phyloP scores from a whole-genome alignment of 2,888 invertebrate genomes.

The Calameuta filiformis region DNA sequence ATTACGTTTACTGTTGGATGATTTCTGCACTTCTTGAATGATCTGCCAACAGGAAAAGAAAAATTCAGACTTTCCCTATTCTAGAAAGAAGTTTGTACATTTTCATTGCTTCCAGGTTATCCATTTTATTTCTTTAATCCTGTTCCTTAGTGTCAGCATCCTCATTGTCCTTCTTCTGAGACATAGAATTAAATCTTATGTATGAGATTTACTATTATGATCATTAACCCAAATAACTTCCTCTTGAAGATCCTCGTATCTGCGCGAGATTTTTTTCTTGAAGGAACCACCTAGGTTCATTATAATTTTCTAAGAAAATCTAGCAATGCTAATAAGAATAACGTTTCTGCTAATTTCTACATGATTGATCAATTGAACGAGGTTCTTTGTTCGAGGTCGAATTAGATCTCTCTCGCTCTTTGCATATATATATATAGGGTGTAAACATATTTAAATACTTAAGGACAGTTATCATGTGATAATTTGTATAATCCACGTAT shows the following conservation, averaged over 20 bases:
- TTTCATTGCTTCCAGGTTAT: neutral
- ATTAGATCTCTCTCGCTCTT: neutral
- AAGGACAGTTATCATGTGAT: neutral
- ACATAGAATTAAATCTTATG: neutral
- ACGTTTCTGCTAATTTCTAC: neutral
- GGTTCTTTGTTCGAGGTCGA: neutral
- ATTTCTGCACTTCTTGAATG: slow-evolving; percentile 10
- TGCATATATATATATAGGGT: neutral
- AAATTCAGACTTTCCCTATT: neutral
- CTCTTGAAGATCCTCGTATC: neutral
- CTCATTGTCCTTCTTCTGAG: neutral
- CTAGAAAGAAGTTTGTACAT: neutral
- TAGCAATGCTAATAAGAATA: neutral
- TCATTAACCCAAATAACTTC: neutral
- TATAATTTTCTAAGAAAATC: neutral
- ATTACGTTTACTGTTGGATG: slow-evolving; percentile 3
- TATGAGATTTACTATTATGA: neutral
- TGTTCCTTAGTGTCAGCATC: neutral
- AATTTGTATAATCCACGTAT: neutral
- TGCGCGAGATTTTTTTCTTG: neutral
- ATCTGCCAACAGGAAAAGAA: slow-evolving; percentile 8
- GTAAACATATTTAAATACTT: neutral
- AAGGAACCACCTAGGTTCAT: neutral
- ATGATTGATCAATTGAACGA: neutral
- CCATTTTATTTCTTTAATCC: neutral